Conservation (phyloP, 1,140 invertebrate species). For the Trichomalopsis sarcophagae region DNA sequence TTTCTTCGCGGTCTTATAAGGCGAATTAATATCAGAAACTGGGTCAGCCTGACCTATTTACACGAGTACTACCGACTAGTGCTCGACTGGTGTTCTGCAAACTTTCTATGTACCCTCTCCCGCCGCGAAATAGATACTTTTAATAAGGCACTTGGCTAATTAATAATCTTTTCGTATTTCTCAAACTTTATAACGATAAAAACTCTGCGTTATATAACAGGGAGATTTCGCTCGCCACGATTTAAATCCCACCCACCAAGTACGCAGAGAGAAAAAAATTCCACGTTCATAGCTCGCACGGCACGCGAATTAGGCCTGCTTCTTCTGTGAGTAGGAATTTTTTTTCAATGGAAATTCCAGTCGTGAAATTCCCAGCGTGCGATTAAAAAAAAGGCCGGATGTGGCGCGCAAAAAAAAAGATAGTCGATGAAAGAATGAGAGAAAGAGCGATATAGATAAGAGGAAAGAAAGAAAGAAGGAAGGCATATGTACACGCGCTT, state of each 20-base stretch:
- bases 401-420: background rate
- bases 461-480: background rate
- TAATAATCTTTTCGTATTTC: too few relatives aligned
- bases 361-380: background rate
- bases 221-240: background rate
- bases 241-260: background rate
- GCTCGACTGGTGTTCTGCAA: background rate
- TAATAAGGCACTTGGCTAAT: too few relatives aligned
- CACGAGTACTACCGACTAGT: conserved; percentile 31
- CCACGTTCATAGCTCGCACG: background rate
- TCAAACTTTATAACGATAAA: too few relatives aligned
- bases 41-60: conserved; percentile 28
- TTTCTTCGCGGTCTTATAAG: background rate
- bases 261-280: background rate
- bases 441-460: background rate
- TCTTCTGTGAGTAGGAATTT: background rate
- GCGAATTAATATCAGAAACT: conserved; percentile 28
- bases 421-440: background rate
- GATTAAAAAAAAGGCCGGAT: background rate
- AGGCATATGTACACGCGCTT: background rate
- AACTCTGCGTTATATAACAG: too few relatives aligned
- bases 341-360: conserved; percentile 12
- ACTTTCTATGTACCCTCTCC: background rate
- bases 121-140: background rate
- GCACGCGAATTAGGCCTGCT: too few relatives aligned